Percentiles rank a stretch among this genome's conserved stretches.
Evolutionary conservation across 2,113 vertebrate species (phyloP).

Genomic region (Zosterops borbonicus): DNA sequence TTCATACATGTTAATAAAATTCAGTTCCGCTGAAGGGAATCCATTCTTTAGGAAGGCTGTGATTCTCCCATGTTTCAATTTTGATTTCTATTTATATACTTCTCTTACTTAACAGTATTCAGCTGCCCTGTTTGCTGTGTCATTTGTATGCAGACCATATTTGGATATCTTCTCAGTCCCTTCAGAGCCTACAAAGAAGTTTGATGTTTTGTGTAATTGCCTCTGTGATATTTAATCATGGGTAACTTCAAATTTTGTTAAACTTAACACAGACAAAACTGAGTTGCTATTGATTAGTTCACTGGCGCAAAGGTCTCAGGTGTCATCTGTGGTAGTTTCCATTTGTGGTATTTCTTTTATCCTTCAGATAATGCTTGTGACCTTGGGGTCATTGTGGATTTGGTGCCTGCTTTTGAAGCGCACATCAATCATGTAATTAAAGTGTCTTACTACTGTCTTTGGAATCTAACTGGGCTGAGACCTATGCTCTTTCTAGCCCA

Average conservation of each 20-base stretch:
- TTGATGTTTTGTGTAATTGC: conserved; percentile 66
- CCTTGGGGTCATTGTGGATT: conserved; percentile 57
- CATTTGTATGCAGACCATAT: conserved; percentile 34
- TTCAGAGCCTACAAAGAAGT: conserved; percentile 42
- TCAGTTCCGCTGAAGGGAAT: background rate
- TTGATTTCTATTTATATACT: conserved; percentile 16
- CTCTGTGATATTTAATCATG: conserved; percentile 63
- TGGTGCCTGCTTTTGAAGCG: conserved; percentile 67
- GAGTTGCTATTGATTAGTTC: conserved; percentile 67
- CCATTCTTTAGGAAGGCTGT: background rate
- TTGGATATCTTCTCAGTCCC: conserved; percentile 7
- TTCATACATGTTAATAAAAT: background rate
- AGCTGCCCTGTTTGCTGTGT: conserved; percentile 7
- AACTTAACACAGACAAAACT: conserved; percentile 67
- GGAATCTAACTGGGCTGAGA: conserved; percentile 65
- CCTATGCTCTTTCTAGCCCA: conserved; percentile 56
- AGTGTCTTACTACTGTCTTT: conserved; percentile 68
- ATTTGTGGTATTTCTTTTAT: conserved; percentile 73
- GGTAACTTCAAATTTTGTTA: conserved; percentile 70
- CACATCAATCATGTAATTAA: conserved; percentile 72
- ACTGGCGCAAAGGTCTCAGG: conserved; percentile 57
- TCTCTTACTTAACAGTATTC: conserved; percentile 27
- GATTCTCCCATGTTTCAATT: conserved; percentile 37
- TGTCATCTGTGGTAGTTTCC: conserved; percentile 67
- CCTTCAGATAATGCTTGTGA: conserved; percentile 70